Evolutionary conservation across 2,888 invertebrate genomes (phyloP).

Genomic region (Trypoxylon attenuatum): DNA sequence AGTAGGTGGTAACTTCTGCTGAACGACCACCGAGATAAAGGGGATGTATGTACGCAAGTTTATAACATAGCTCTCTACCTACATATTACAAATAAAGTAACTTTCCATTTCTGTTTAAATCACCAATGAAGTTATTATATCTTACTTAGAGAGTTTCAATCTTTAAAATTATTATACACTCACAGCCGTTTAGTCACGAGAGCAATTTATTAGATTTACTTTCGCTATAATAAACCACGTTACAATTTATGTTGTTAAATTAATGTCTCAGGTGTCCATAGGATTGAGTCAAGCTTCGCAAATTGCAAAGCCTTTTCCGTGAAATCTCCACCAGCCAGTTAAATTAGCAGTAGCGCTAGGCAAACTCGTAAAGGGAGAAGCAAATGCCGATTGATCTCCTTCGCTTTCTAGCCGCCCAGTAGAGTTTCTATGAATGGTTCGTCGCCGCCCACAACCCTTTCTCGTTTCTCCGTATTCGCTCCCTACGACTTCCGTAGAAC

Average conservation of each 20-base stretch:
- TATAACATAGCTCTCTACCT: not conserved
- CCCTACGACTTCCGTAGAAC: constrained; percentile 42
- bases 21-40: not conserved
- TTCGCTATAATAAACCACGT: no score
- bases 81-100: not conserved
- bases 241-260: no score
- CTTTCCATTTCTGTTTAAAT: not conserved
- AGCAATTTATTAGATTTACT: no score
- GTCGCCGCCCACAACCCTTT: constrained; percentile 70
- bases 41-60: not conserved
- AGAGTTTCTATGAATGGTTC: constrained; percentile 74
- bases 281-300: no score
- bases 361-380: constrained; percentile 58
- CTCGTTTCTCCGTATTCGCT: constrained; percentile 49
- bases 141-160: no score
- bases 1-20: constrained; percentile 58
- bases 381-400: constrained; percentile 71
- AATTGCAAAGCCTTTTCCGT: no score
- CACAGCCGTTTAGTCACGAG: no score
- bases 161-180: no score
- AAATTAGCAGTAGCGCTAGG: constrained; percentile 36
- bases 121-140: not conserved
- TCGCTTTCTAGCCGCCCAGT: constrained; percentile 62
- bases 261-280: no score
- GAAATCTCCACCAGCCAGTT: not conserved